Percentiles rank a stretch among this genome's conserved stretches.
phyloP scores from a whole-genome alignment of 2,888 invertebrate species.

The Aelia acuminata region DNA sequence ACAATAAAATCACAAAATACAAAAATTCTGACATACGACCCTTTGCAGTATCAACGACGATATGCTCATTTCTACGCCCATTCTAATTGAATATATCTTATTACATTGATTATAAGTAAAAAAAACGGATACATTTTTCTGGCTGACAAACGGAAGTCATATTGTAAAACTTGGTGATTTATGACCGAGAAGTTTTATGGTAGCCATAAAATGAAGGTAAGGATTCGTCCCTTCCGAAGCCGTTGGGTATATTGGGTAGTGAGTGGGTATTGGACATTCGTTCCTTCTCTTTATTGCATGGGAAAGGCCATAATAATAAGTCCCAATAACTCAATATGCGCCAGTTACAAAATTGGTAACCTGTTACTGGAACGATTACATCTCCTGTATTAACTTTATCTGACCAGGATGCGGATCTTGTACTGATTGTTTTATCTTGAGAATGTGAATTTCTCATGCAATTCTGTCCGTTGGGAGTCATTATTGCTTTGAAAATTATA shows the following conservation, averaged over 20 bases:
- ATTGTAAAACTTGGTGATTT: not conserved
- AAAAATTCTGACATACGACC: no score
- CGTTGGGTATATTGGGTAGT: not conserved
- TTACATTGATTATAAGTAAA: no score
- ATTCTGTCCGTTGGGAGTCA: not conserved
- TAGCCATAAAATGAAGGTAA: not conserved
- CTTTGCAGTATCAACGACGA: no score
- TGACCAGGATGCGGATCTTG: not conserved
- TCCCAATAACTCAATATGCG: not conserved
- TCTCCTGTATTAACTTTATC: not conserved
- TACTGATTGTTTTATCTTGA: not conserved
- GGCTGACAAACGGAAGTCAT: not conserved
- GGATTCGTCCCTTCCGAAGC: not conserved
- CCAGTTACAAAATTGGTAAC: not conserved
- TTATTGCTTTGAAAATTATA: not conserved
- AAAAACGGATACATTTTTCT: not conserved
- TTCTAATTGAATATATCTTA: no score
- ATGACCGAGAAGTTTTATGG: not conserved
- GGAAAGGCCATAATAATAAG: not conserved
- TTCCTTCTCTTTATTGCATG: not conserved
- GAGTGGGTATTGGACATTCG: not conserved
- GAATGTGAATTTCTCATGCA: not conserved
- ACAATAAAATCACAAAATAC: no score
- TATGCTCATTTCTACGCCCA: no score
- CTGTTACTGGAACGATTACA: not conserved